Evolutionary conservation across 2,113 vertebrate genomes (phyloP).

Genomic region (human): GRCh38 chr1:6845001-6845500

Average conservation of each 20-base stretch:
- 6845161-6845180: not conserved
- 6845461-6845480: not conserved
- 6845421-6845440: not conserved
- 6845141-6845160: not conserved
- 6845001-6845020: not conserved
- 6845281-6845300: not conserved
- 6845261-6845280: not conserved
- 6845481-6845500: not conserved
- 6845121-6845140: not conserved
- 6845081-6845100: not conserved
- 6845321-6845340: not conserved
- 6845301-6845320: not conserved
- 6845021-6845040: not conserved
- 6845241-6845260: not conserved
- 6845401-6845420: not conserved
- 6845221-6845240: not conserved
- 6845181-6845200: not conserved
- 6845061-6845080: not conserved
- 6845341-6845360: not conserved
- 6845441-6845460: not conserved
- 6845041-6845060: not conserved
- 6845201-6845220: not conserved
- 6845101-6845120: not conserved
- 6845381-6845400: not conserved
- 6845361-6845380: not conserved